These are phyloP conservation scores for Cinclus cinclus DNA, from an alignment of 2,113 vertebrate species.

Conservation along the genomic window DNA sequence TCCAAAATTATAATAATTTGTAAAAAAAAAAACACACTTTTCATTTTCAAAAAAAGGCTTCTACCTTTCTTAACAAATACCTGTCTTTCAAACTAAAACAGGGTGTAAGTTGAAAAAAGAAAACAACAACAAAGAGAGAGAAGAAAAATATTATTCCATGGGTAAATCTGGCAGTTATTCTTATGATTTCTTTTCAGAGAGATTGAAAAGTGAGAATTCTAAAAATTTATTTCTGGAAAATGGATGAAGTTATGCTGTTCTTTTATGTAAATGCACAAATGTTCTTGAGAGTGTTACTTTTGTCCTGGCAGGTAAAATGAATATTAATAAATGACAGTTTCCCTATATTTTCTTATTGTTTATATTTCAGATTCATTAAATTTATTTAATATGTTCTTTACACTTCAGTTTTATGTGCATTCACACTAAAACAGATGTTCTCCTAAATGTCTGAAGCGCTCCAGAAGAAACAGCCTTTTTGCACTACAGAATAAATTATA, in stretches of 20 bases:
- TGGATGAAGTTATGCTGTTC: neutral
- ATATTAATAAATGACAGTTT: neutral
- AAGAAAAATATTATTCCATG: neutral
- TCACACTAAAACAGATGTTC: neutral
- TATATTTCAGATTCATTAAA: neutral
- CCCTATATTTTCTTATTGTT: neutral
- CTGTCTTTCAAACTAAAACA: too few species aligned
- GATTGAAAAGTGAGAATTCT: neutral
- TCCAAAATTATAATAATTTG: too few species aligned
- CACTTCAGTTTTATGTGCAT: neutral
- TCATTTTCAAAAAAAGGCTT: too few species aligned
- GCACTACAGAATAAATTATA: conserved; percentile 69
- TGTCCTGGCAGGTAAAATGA: neutral
- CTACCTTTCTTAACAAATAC: too few species aligned
- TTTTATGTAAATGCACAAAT: neutral
- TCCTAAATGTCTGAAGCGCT: conserved; percentile 51
- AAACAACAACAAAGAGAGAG: neutral
- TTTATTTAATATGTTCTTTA: neutral
- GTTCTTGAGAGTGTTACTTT: neutral
- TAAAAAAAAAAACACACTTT: too few species aligned
- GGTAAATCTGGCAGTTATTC: neutral
- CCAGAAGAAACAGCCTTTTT: conserved; percentile 58
- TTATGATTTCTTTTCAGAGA: neutral
- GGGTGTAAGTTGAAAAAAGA: neutral
- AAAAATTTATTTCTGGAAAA: neutral